Base-by-base conservation (phyloP, 1,140 invertebrate species). In the Ceratoteleas bidentatus region DNA sequence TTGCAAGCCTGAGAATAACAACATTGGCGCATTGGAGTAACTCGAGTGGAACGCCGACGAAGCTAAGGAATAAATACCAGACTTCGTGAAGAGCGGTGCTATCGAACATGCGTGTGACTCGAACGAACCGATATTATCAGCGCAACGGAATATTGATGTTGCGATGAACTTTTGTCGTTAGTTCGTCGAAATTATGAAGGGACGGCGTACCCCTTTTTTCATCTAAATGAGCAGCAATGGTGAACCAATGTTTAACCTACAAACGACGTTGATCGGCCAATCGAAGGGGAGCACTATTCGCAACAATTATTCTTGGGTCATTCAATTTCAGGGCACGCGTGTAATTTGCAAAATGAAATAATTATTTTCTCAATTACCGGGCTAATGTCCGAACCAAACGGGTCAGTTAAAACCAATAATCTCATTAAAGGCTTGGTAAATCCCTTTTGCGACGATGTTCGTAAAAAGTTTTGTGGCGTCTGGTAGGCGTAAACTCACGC, bases 401-500 rank as follows among this genome's bases (percentile, higher is more conserved):
- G 3, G 14, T 47, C 14, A 14, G n/a, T 65, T 73, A 68, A 75
- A 81, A 66, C 61, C 53, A 66, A 73, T 82, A 81, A 69, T 75
- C 78, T 64, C 52, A 70, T 81, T 81, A 70, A 53, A 74, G n/a
- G 32, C 53, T 53, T 58, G 66, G 47, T 65, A 65, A 69, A 58
- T 60, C 33, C 24, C 10, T 60, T 76, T 73, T 76, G 15, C 45
- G 15, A 72, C 49, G 60, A 54, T 38, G 36, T 54, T 6, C 36
- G 58, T 56, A 73, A 81, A 76, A 75, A 72, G 43, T 77, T 74
- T 81, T 57, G 73, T 83, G 85, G 87, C 87, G 86, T 89, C 87
- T 87, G 87, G 89, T 89, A 87, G 90, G 89, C 88, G 89, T 89
- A 72, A 64, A 84, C 84, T 88, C 80, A 90, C 89, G 90, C 90